Evolutionary conservation across 2,888 invertebrate genomes (phyloP), one percentile per base, ranked within the genome.

Genomic region (Drosophila setosimentum): DNA sequence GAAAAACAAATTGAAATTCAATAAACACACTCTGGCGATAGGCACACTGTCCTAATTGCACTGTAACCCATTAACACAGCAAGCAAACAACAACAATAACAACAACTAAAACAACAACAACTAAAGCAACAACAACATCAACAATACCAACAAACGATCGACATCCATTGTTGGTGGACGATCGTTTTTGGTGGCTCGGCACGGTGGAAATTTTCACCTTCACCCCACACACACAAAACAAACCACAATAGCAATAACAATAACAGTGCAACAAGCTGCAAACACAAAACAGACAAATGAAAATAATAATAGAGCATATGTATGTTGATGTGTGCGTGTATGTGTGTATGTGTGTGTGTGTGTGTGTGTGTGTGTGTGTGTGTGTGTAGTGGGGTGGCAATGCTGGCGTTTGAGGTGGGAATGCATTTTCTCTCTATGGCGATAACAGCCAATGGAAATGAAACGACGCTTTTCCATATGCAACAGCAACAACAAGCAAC

Each of bases 1-100:
- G n/a, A 59, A 49, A 27, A n/a, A 55, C 51, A 51, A 70, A 66
- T 75, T 84, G 60, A 54, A 68, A 74, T 72, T 72, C 78, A 83
- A 83, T 80, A 55, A 63, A 48, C 55, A 63, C 63, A 66, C 68
- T 42, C 45, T 76, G 64, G 55, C 69, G 55, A 72, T 65, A 71
- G 59, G 59, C 72, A 60, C 69, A 70, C 80, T 85, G 85, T 89
- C 85, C 85, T 82, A 85, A 85, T 89, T 89, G 87, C 89, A 87
- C 71, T 89, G 89, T 85, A 85, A 85, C 84, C 89, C 87, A 85
- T 85, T 85, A 85, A 85, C 84, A 83, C 84, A 78, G 60, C 73
- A 57, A 75, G 70, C 76, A 70, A 60, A 54, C 67, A 73, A 48
- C 63, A 68, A 29, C 73, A 73, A 40, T 59, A 68, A 60, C 65